phyloP scores from a whole-genome alignment of 2,113 vertebrate species.

The Sminthopsis crassicaudata region DNA sequence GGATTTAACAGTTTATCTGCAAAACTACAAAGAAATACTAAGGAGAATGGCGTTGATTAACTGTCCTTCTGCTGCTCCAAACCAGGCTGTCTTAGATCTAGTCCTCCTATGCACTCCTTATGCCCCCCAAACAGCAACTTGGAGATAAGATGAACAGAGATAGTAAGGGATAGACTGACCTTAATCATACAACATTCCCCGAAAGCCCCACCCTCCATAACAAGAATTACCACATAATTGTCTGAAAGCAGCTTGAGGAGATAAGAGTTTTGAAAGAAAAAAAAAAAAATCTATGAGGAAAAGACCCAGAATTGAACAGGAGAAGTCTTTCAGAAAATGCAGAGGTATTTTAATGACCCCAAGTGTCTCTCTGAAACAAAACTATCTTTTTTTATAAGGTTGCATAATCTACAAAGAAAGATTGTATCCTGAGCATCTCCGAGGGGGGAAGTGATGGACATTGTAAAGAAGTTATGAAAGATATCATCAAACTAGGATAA shows the following conservation, averaged over 20 bases:
- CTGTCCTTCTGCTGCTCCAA: background rate
- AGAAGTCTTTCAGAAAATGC: background rate
- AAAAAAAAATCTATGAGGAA: background rate
- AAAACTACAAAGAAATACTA: background rate
- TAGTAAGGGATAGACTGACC: background rate
- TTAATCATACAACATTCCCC: background rate
- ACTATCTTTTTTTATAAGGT: background rate
- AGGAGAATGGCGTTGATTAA: background rate
- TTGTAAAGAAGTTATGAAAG: background rate
- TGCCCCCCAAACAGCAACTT: background rate
- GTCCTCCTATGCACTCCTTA: background rate
- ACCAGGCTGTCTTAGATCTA: background rate
- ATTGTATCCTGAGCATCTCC: background rate
- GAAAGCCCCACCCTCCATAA: background rate
- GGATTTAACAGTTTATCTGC: background rate
- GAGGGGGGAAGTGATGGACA: background rate
- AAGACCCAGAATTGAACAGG: background rate
- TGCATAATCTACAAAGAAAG: background rate
- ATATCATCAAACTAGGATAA: background rate
- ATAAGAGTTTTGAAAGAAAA: background rate
- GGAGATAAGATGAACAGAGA: background rate
- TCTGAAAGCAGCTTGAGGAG: background rate
- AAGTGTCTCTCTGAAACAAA: background rate
- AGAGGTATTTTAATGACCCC: background rate
- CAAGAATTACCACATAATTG: background rate